Evolutionary conservation across 1,140 invertebrate genomes (phyloP), one percentile per base, ranked within the genome.

Genomic region (Leptinotarsa undecemlineata): DNA sequence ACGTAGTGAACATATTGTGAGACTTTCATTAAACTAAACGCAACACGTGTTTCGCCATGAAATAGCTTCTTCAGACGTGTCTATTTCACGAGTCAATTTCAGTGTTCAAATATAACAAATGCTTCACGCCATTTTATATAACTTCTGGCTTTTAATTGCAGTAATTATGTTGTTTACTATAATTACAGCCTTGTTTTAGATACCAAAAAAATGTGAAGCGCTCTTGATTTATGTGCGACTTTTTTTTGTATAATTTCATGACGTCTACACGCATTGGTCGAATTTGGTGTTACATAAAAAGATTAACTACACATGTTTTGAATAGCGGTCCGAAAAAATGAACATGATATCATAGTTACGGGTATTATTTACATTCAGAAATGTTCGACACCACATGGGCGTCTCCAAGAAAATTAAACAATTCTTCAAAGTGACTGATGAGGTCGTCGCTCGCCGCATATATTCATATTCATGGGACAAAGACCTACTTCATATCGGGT

Each of bases 331-430:
- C 2, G 17, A 57, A 57, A 57, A 57, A 57, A 57, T 17, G 1
- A 57, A 57, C 17, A 57, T 57, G 51, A 57, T 57, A 57, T 57
- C 51, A 57, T 57, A 57, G 51, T 57, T 19, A 57, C 51, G 51
- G 15, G n/a, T 57, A 57, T 57, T 57, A 57, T 57, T 57, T 57
- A 57, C 51, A 19, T 17, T 57, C 15, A 57, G 51, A 57, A 3
- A 57, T 17, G 51, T 57, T 57, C 51, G 51, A 57, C 4, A 15
- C 17, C 51, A 57, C 17, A 57, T 57, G 51, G 51, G 51, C 51
- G 15, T n/a, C 15, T 57, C n/a, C 15, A 57, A 57, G 51, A 57
- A 15, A 57, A 17, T 57, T 57, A 17, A 57, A 57, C 51, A 57
- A 57, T 57, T 57, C 51, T 57, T 57, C 51, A 57, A 57, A 57